Evolutionary conservation across 2,113 vertebrate genomes (phyloP).

Genomic region (Tachuris rubrigastra): DNA sequence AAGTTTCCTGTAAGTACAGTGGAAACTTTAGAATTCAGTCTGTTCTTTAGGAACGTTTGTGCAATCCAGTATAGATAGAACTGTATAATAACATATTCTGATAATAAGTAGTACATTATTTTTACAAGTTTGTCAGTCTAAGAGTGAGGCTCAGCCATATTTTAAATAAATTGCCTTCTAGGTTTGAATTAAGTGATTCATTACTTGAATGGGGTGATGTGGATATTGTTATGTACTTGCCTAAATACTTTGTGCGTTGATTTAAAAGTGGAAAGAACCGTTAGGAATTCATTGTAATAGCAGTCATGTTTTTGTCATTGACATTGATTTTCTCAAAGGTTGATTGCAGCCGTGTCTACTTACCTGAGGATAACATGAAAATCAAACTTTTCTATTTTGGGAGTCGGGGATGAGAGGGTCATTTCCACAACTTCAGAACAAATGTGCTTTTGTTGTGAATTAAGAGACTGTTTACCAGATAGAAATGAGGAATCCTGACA

Average conservation of each 20-base stretch:
- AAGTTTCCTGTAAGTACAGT: not conserved
- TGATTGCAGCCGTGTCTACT: not conserved
- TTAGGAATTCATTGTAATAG: not conserved
- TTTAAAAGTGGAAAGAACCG: not conserved
- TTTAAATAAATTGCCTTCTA: not conserved
- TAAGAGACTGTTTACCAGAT: not conserved
- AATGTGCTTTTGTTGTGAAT: not conserved
- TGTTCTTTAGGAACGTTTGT: not conserved
- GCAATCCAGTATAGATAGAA: not conserved
- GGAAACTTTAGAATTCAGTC: not conserved
- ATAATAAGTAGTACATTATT: not conserved
- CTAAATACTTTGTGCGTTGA: not conserved
- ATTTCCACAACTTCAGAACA: not conserved
- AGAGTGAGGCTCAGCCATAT: not conserved
- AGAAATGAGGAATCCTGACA: not conserved
- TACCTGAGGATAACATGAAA: not conserved
- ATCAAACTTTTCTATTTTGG: not conserved
- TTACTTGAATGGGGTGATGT: not conserved
- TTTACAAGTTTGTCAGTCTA: not conserved
- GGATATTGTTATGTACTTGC: not conserved
- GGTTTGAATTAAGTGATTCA: not conserved
- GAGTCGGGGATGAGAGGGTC: not conserved
- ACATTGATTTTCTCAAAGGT: not conserved
- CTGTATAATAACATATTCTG: not conserved
- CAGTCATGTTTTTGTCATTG: not conserved